Conservation (phyloP, 1,140 invertebrate genomes). For the Colletes gigas region DNA sequence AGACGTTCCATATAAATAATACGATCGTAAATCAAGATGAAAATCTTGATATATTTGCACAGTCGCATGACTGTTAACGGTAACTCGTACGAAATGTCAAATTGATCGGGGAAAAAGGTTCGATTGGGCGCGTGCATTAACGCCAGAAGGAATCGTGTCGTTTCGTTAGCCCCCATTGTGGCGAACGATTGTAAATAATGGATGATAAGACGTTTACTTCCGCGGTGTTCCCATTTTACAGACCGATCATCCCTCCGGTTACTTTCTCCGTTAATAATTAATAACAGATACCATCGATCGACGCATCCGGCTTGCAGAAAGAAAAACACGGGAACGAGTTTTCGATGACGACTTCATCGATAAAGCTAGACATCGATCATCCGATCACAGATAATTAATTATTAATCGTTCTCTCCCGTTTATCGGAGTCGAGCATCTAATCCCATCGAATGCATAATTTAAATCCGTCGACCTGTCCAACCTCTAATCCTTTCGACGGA, state of each 20-base stretch:
- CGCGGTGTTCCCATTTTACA: too few species aligned
- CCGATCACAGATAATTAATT: conserved; percentile 36
- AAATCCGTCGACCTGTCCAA: neutral
- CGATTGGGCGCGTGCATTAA: neutral
- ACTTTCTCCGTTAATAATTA: conserved; percentile 14
- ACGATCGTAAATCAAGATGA: too few species aligned
- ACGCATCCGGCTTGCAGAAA: neutral
- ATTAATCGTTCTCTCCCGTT: conserved; percentile 15
- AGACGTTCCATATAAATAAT: too few species aligned
- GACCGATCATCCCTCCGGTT: too few species aligned
- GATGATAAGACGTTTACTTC: neutral
- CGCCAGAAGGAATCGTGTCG: neutral
- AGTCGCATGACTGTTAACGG: too few species aligned
- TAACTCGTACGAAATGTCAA: neutral
- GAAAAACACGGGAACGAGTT: conserved; percentile 12
- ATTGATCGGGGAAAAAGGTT: neutral
- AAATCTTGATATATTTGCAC: too few species aligned
- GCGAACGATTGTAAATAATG: neutral
- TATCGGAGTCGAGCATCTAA: conserved; percentile 19
- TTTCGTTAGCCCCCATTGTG: neutral
- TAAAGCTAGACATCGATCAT: conserved; percentile 15
- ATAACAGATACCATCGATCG: neutral
- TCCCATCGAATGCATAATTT: neutral
- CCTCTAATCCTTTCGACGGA: neutral
- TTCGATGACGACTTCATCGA: conserved; percentile 36